Conservation (phyloP, 2,797 vertebrate genomes). For the Notolepis coatsorum region DNA sequence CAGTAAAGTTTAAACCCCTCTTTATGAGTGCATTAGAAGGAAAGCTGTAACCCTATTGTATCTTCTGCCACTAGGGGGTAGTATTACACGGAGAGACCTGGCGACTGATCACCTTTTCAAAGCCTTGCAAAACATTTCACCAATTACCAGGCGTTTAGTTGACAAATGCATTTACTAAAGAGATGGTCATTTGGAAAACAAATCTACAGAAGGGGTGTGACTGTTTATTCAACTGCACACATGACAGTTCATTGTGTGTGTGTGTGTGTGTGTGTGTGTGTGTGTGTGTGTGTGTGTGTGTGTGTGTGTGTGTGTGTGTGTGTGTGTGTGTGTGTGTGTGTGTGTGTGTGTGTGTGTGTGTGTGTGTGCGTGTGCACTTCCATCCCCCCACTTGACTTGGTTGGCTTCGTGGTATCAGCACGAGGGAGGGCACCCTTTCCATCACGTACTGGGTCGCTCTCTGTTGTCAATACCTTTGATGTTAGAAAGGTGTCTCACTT, state of each 20-base stretch:
- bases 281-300: background rate
- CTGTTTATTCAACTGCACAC: background rate
- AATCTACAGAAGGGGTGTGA: background rate
- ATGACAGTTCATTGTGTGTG: constrained; percentile 8
- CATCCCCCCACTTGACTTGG: no score
- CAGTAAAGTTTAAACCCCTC: background rate
- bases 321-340: background rate
- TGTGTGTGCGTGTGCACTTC: constrained; percentile 1
- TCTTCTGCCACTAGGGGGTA: constrained; percentile 65
- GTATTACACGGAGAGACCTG: constrained; percentile 55
- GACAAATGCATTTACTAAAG: background rate
- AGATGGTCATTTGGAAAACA: background rate
- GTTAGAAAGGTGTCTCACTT: no score
- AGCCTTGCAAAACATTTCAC: background rate
- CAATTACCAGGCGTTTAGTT: constrained; percentile 9
- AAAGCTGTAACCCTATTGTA: background rate
- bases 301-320: constrained; percentile 1
- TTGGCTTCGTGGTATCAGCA: no score
- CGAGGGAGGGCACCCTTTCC: no score
- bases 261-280: constrained; percentile 7
- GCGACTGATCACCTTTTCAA: background rate
- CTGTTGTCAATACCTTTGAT: no score
- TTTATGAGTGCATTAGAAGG: background rate
- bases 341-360: background rate
- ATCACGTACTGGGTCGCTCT: no score